Conservation (phyloP, 37 sponge, comb jelly and placozoan genomes). For the Spongilla lacustris region DNA sequence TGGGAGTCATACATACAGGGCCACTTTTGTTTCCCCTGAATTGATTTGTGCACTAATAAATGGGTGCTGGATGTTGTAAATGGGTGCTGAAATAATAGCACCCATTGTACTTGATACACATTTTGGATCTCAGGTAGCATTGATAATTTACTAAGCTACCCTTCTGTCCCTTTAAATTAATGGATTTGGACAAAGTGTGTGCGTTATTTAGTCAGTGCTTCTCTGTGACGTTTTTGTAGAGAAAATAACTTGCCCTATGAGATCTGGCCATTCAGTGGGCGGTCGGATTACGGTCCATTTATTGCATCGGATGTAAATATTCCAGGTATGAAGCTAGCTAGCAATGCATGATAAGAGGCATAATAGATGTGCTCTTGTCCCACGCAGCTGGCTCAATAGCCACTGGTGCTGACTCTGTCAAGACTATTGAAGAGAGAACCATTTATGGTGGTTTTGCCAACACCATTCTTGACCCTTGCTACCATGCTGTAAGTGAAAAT, state of each 20-base stretch:
- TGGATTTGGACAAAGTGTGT: not conserved
- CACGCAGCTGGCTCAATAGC: slow-evolving; percentile 73
- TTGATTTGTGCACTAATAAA: no score
- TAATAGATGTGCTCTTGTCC: not conserved
- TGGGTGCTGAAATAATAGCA: no score
- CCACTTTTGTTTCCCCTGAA: no score
- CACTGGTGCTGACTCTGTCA: slow-evolving; percentile 81
- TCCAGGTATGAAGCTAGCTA: slow-evolving; percentile 57
- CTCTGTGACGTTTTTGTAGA: not conserved
- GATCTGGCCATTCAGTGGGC: slow-evolving; percentile 65
- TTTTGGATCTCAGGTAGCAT: no score
- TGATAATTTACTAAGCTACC: no score
- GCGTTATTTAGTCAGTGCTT: not conserved
- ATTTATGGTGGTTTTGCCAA: slow-evolving; percentile 72
- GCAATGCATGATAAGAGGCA: not conserved
- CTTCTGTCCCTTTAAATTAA: no score
- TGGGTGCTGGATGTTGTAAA: no score
- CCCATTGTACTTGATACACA: no score
- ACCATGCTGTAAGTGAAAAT: slow-evolving; percentile 70
- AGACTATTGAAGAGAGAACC: slow-evolving; percentile 55
- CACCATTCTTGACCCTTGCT: slow-evolving; percentile 81
- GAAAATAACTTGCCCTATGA: slow-evolving; percentile 32
- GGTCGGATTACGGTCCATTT: slow-evolving; percentile 90
- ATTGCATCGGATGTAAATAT: slow-evolving; percentile 60
- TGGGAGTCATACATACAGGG: no score